These are phyloP conservation scores for Coptotermes formosanus DNA, from an alignment of 1,140 invertebrate genomes.

Conservation along the genomic window DNA sequence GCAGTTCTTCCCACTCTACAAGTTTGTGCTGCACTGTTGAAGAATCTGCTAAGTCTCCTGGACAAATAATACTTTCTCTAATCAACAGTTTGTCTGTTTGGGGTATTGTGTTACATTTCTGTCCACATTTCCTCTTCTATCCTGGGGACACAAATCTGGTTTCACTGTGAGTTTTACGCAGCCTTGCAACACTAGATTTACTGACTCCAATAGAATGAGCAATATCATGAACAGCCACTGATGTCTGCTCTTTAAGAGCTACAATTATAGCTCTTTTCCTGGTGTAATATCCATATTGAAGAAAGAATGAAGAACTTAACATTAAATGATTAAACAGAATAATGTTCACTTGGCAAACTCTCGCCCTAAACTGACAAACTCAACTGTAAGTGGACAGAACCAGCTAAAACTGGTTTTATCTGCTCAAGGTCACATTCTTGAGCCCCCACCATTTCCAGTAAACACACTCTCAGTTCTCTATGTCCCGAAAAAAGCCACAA, in stretches of 20 bases:
- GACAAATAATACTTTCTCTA: conserved; percentile 27
- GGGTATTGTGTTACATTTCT: conserved; percentile 20
- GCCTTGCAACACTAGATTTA: too few species aligned
- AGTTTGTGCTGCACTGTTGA: not conserved
- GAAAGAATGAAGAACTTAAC: too few species aligned
- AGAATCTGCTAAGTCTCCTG: not conserved
- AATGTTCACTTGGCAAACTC: too few species aligned
- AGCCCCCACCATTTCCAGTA: too few species aligned
- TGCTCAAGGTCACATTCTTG: too few species aligned
- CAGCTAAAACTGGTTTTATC: too few species aligned
- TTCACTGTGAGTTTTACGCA: conserved; percentile 19
- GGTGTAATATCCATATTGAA: too few species aligned
- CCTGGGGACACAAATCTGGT: conserved; percentile 27
- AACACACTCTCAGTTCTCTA: too few species aligned
- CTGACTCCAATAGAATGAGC: conserved; percentile 24
- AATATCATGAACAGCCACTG: conserved; percentile 29
- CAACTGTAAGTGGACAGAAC: too few species aligned
- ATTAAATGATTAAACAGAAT: too few species aligned
- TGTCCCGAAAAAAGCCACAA: too few species aligned
- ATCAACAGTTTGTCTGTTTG: conserved; percentile 12
- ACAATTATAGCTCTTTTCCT: conserved; percentile 25
- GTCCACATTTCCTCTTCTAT: conserved; percentile 22
- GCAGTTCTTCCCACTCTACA: not conserved
- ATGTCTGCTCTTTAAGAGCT: conserved; percentile 23
- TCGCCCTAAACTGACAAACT: too few species aligned